A percentile compares a stretch with the other conserved stretches of the same genome.
Conservation (phyloP, 2,113 vertebrate genomes). For the Zapus hudsonius region DNA sequence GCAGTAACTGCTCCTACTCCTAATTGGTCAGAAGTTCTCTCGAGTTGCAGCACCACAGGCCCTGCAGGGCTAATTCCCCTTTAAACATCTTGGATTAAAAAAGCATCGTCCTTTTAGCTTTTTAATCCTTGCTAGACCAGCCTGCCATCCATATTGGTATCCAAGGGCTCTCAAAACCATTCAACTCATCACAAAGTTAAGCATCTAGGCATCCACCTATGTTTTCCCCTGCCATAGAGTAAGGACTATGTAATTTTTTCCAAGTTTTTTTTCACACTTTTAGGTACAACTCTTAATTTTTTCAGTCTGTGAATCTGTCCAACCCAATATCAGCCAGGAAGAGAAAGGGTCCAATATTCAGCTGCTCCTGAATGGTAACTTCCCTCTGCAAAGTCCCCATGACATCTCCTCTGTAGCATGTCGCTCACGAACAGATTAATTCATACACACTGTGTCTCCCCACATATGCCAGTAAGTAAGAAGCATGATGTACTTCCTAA, state of each 20-base stretch:
- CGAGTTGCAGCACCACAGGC: not conserved
- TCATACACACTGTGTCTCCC: not conserved
- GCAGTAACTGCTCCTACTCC: conserved; percentile 12
- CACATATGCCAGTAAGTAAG: not conserved
- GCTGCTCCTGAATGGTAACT: not conserved
- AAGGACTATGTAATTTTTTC: conserved; percentile 29
- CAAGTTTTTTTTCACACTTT: not conserved
- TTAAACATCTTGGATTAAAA: conserved; percentile 18
- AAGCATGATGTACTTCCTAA: not conserved
- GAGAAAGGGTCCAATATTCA: not conserved
- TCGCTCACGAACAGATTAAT: not conserved
- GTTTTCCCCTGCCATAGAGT: not conserved
- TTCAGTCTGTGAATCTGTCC: conserved; percentile 25
- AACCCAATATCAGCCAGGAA: not conserved
- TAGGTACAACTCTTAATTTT: conserved; percentile 9
- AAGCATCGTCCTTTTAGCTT: not conserved
- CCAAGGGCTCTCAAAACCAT: conserved; percentile 35
- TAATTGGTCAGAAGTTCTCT: not conserved
- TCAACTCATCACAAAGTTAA: not conserved
- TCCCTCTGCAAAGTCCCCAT: not conserved
- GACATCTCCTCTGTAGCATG: not conserved
- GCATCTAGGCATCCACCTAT: not conserved
- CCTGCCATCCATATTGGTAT: not conserved
- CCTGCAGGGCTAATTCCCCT: not conserved
- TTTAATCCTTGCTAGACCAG: not conserved